phyloP scores from a whole-genome alignment of 2,113 vertebrate species.

The Parotia lawesii region DNA sequence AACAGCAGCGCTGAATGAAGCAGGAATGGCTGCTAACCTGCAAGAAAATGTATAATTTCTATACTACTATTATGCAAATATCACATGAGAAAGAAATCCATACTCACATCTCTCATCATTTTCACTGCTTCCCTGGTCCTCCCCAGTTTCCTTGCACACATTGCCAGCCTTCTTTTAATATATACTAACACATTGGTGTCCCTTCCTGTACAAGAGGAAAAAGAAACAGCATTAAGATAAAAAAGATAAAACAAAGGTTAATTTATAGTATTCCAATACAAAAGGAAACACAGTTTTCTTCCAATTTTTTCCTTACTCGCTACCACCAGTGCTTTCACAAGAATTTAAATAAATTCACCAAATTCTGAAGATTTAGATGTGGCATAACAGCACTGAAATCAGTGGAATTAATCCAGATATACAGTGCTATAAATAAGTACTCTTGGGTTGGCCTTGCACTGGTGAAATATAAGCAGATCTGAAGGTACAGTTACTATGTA shows the following conservation, averaged over 20 bases:
- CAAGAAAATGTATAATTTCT: not conserved
- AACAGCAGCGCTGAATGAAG: not conserved
- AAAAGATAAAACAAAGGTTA: not conserved
- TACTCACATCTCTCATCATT: constrained; percentile 99
- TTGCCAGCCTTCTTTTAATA: constrained; percentile 95
- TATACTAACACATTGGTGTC: constrained; percentile 98
- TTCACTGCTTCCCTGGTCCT: constrained; percentile 96
- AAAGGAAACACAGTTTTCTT: not conserved
- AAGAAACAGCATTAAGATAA: constrained; percentile 25
- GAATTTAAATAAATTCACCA: not conserved
- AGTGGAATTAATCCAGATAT: not conserved
- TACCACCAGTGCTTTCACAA: not conserved
- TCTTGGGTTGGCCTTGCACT: not conserved
- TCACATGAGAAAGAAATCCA: not conserved
- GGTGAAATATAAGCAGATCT: not conserved
- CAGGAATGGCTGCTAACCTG: not conserved
- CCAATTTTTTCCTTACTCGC: not conserved
- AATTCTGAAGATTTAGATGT: not conserved
- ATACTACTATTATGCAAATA: not conserved
- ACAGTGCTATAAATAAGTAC: not conserved
- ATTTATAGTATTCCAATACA: constrained; percentile 5
- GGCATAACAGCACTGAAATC: not conserved
- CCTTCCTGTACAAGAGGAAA: constrained; percentile 79
- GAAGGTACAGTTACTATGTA: not conserved
- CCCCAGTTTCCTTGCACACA: constrained; percentile 97